Conservation (phyloP, 2,797 vertebrate genomes). For the Pseudotriccus pelzelni region DNA sequence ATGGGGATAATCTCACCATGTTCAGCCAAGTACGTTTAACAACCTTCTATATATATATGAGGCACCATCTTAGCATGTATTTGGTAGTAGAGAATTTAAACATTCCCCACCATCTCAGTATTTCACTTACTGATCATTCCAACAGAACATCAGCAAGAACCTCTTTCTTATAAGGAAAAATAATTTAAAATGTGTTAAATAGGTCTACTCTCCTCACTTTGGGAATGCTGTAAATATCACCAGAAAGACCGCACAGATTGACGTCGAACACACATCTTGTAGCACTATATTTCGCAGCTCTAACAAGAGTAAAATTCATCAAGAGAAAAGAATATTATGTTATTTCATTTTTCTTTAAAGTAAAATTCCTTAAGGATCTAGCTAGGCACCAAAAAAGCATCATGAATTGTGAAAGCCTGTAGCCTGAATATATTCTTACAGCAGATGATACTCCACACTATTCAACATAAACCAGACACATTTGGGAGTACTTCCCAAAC, state of each 20-base stretch:
- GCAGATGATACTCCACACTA: background rate
- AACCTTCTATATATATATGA: background rate
- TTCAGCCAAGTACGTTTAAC: background rate
- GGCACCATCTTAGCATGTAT: background rate
- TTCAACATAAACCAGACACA: background rate
- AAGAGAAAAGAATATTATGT: background rate
- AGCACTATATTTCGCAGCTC: background rate
- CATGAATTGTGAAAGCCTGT: background rate
- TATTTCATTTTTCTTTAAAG: background rate
- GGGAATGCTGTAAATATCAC: background rate
- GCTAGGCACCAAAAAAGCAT: background rate
- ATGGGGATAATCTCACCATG: background rate
- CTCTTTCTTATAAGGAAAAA: background rate
- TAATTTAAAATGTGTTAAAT: background rate
- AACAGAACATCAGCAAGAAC: background rate
- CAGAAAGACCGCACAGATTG: background rate
- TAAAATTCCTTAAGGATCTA: background rate
- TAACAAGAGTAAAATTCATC: background rate
- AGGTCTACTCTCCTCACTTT: background rate
- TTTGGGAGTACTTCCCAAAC: background rate
- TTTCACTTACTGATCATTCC: background rate
- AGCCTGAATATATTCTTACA: background rate
- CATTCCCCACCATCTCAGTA: background rate
- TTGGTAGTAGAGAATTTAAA: background rate
- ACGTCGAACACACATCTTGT: background rate